Evolutionary conservation across 2,113 vertebrate species (phyloP), one percentile per base, ranked within the genome.

Genomic region (Eupsittula cactorum): DNA sequence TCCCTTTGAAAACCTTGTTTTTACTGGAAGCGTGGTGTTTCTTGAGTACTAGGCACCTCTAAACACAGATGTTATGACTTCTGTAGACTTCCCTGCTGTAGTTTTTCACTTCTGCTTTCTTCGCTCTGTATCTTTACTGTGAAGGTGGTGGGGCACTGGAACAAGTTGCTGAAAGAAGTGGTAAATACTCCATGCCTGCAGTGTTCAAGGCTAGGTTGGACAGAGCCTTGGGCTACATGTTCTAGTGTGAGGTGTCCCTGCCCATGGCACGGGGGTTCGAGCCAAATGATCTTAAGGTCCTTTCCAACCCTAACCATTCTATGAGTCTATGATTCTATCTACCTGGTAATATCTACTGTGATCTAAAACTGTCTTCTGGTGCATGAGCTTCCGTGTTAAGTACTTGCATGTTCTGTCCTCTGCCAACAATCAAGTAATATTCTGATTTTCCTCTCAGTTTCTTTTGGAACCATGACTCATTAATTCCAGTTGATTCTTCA

Each of bases 81-180:
- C 10, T 41, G 17, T 39, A 52, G 80, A 14, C 2, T 46, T 81
- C 12, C 25, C 20, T 60, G 17, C 28, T 52, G 24, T 46, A 52
- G 28, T n/a, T 70, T 81, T 76, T 46, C 44, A 33, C 11, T 86
- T 57, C 23, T 68, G 35, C 60, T 39, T 75, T 62, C 42, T 75
- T 59, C 0, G 0, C 20, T 59, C 11, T 21, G 3, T 31, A 17
- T 59, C 57, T n/a, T 59, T 59, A 59, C 33, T 59, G 13, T 35
- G 57, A 59, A 35, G 33, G 33, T 59, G 33, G 13, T 59, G 21
- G 15, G 21, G 33, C 13, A 35, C 20, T 59, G 57, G 57, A 59
- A 24, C 33, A 59, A 13, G 57, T 59, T 59, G 33, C 33, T n/a
- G 20, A 35, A 59, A 59, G 57, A 59, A 59, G 57, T 35, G 33